Base-by-base conservation (phyloP, 2,113 vertebrate genomes). In the Grammomys dolichurus region DNA sequence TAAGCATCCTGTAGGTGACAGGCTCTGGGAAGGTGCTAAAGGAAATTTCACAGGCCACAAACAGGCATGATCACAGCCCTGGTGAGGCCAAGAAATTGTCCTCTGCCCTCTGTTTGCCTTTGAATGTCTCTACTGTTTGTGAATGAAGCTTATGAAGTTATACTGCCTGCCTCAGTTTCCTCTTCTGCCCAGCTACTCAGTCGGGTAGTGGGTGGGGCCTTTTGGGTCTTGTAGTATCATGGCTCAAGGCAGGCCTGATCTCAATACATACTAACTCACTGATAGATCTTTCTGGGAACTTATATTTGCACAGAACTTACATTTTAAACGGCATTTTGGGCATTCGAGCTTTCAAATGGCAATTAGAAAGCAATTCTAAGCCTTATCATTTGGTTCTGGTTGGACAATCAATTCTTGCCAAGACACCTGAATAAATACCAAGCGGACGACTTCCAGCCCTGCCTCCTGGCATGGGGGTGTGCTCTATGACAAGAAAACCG, bases 371-470 rank as follows among this genome's bases (percentile, higher is more conserved):
- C 5, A 19, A 94, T 7, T 54, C 11, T 28, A 63, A 56, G 72
- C 48, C 19, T 24, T 40, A 43, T 77, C 67, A 94, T 81, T 70
- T 19, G 5, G 36, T 84, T 91, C 87, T 51, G n/a, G 70, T 0
- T 19, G 63, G 92, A 87, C 43, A 28, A 93, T 40, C 48, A 13
- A 12, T 89, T 89, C 91, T 90, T 67, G 77, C 95, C 91, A 84
- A 91, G 87, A 73, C 0, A 20, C 73, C 77, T 76, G 72, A 92
- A 89, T 94, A 51, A 87, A 93, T 28, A 86, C 28, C 78, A 84
- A 60, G 80, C 70, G 86, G 76, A 77, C 87, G 63, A 84, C 80
- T 95, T 95, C 92, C 92, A 46, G 95, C 85, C 40, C 16, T 19
- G n/a, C 20, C 56, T 69, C 26, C 54, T 63, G 58, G 87, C 70